Evolutionary conservation across 2,797 vertebrate species (phyloP).

Genomic region (Neosilurus mollespiculum): DNA sequence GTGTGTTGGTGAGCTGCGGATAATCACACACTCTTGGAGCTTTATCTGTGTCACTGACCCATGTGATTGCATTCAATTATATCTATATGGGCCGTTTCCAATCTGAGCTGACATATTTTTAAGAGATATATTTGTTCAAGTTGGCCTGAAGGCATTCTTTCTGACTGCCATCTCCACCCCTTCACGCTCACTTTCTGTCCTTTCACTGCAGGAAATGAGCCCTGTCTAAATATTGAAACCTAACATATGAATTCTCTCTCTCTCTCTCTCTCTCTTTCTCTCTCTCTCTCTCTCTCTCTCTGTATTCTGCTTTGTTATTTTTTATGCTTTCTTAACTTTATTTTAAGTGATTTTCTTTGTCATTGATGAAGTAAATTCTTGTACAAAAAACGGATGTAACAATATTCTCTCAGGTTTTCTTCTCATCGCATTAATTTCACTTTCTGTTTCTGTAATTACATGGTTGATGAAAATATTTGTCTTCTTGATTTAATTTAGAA

Average conservation of each 20-base stretch:
- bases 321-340: too few species aligned
- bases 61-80: constrained; percentile 55
- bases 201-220: neutral
- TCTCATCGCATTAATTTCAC: too few species aligned
- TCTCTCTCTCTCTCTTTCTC: too few species aligned
- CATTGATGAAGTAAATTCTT: too few species aligned
- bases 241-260: neutral
- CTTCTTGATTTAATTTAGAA: too few species aligned
- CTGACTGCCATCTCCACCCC: neutral
- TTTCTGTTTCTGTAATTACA: too few species aligned
- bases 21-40: neutral
- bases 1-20: neutral
- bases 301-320: neutral
- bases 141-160: constrained; percentile 53
- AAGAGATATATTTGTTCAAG: constrained; percentile 60
- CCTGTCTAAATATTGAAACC: neutral
- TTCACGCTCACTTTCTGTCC: neutral
- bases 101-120: constrained; percentile 61
- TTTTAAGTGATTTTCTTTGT: too few species aligned
- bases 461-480: too few species aligned
- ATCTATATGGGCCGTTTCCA: constrained; percentile 69
- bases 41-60: constrained; percentile 40
- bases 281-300: too few species aligned
- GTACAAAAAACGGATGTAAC: too few species aligned
- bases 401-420: too few species aligned